phyloP scores from a whole-genome alignment of 2,113 vertebrate species.

The Amblyopsis rosae region DNA sequence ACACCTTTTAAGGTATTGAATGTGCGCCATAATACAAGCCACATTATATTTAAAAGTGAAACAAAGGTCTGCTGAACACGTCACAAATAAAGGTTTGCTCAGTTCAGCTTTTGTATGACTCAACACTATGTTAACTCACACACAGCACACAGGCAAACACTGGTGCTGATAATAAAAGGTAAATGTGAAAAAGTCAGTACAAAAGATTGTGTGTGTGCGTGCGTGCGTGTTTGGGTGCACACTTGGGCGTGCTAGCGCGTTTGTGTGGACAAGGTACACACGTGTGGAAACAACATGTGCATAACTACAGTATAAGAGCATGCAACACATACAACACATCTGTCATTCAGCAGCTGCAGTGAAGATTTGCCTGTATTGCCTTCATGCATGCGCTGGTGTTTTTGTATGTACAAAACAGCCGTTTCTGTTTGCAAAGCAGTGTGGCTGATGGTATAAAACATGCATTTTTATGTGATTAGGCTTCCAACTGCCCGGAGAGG shows the following conservation, averaged over 20 bases:
- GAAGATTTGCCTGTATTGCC: too few relatives aligned
- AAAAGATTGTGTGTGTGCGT: background rate
- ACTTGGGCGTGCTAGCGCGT: background rate
- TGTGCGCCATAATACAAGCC: conserved; percentile 30
- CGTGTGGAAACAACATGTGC: background rate
- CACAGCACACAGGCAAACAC: conserved; percentile 34
- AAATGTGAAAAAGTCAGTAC: conserved; percentile 16
- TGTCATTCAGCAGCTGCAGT: too few relatives aligned
- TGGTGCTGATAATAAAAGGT: conserved; percentile 33
- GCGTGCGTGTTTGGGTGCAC: conserved; percentile 1
- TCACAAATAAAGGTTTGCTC: conserved; percentile 51
- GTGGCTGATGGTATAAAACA: conserved; percentile 1
- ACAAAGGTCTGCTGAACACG: conserved; percentile 44
- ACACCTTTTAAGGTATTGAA: conserved; percentile 1
- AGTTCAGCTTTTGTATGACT: conserved; percentile 47
- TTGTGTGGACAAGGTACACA: too few relatives aligned
- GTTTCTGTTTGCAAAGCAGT: too few relatives aligned
- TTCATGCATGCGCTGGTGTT: background rate
- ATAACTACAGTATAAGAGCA: background rate
- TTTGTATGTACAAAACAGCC: conserved; percentile 1
- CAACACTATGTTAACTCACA: conserved; percentile 40
- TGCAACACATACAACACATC: too few relatives aligned
- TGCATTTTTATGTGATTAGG: conserved; percentile 51
- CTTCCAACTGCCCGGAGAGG: conserved; percentile 22
- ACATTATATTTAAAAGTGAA: conserved; percentile 41